Evolutionary conservation across 2,888 invertebrate species (phyloP).

Genomic region (Cyclophora albipunctata): DNA sequence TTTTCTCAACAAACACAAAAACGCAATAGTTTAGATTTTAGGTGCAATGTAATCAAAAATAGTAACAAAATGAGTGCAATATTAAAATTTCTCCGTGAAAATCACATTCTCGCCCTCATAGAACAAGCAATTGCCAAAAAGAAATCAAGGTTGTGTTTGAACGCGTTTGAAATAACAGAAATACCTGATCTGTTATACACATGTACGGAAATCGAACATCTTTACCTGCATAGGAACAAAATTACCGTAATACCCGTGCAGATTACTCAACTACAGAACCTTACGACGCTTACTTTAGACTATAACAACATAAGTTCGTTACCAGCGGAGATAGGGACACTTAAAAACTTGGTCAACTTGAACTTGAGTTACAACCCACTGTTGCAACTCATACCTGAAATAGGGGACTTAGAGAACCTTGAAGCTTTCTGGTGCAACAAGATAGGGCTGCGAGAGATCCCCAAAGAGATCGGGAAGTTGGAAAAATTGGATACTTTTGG

Average conservation of each 20-base stretch:
- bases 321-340: constrained; percentile 75
- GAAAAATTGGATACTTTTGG: constrained; percentile 79
- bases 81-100: constrained; percentile 80
- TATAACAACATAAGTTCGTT: constrained; percentile 78
- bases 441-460: constrained; percentile 71
- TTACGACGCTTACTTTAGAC: constrained; percentile 78
- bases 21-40: constrained; percentile 52
- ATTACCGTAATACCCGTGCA: constrained; percentile 65
- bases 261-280: constrained; percentile 68
- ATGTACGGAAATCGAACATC: constrained; percentile 74
- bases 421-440: constrained; percentile 82
- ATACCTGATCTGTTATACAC: constrained; percentile 75
- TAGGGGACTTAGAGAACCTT: constrained; percentile 75
- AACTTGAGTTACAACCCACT: constrained; percentile 82
- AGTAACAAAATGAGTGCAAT: constrained; percentile 76
- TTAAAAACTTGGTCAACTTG: constrained; percentile 76
- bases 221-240: constrained; percentile 79
- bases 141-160: constrained; percentile 76
- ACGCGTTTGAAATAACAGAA: constrained; percentile 78
- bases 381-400: constrained; percentile 71
- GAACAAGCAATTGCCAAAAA: constrained; percentile 78
- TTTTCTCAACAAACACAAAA: constrained; percentile 47
- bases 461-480: constrained; percentile 77
- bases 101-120: constrained; percentile 79
- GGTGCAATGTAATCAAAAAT: constrained; percentile 43